Conservation (phyloP, 2,797 vertebrate species). For the Myripristis jacobus region DNA sequence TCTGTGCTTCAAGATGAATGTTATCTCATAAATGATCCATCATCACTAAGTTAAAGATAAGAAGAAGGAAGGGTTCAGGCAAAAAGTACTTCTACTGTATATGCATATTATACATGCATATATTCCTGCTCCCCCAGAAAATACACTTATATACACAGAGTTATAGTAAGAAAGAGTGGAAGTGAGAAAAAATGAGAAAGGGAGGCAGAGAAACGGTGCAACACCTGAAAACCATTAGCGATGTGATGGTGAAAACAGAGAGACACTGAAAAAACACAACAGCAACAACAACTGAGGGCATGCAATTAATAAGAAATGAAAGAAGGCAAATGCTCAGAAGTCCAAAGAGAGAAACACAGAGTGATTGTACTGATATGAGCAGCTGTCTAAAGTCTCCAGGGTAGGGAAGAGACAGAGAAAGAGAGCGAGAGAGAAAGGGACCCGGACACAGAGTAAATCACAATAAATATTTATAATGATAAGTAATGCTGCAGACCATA, state of each 20-base stretch:
- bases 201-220: conserved; percentile 44
- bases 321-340: conserved; percentile 67
- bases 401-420: conserved; percentile 46
- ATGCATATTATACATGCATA: conserved; percentile 26
- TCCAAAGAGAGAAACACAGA: conserved; percentile 63
- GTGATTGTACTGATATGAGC: conserved; percentile 77
- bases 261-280: conserved; percentile 53
- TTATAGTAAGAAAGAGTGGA: conserved; percentile 12
- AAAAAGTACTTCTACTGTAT: conserved; percentile 17
- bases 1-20: neutral
- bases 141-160: conserved; percentile 25
- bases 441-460: conserved; percentile 81
- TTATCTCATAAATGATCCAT: conserved; percentile 1
- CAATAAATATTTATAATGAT: conserved; percentile 87
- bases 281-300: conserved; percentile 57
- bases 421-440: conserved; percentile 54
- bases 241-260: conserved; percentile 73
- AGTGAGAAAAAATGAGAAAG: conserved; percentile 24
- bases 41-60: neutral
- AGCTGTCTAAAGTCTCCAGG: conserved; percentile 70
- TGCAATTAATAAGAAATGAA: conserved; percentile 79
- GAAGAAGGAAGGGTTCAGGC: neutral
- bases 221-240: conserved; percentile 77
- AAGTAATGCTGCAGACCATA: conserved; percentile 78
- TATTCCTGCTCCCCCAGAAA: conserved; percentile 16